These are phyloP conservation scores for Dinothrombium tinctorium DNA, from an alignment of 1,140 invertebrate genomes.

Conservation along the genomic window DNA sequence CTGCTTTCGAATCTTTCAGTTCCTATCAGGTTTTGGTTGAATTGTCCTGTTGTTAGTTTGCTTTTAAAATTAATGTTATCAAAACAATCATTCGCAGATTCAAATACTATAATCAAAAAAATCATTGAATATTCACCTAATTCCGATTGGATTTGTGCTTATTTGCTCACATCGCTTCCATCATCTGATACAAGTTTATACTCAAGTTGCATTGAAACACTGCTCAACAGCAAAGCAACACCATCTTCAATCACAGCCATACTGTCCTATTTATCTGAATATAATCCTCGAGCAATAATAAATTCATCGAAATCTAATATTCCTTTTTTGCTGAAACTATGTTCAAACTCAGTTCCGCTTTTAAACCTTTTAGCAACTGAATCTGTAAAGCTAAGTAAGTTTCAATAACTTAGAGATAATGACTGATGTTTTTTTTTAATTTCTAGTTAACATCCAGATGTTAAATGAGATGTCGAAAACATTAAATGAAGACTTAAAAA, in stretches of 20 bases:
- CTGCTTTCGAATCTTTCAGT: background rate
- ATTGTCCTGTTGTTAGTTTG: conserved; percentile 7
- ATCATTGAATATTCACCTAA: conserved; percentile 6
- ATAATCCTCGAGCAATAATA: conserved; percentile 10
- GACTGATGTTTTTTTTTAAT: conserved; percentile 6
- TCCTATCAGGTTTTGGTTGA: conserved; percentile 6
- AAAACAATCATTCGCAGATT: background rate
- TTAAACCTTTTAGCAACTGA: conserved; percentile 6
- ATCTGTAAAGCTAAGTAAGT: conserved; percentile 5
- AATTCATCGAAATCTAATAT: conserved; percentile 9
- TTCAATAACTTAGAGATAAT: background rate
- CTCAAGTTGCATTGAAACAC: conserved; percentile 6
- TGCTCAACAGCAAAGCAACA: conserved; percentile 3
- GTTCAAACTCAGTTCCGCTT: conserved; percentile 8
- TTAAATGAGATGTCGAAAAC: conserved; percentile 4
- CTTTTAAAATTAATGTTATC: conserved; percentile 4
- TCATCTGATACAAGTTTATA: conserved; percentile 3
- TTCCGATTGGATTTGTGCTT: conserved; percentile 10
- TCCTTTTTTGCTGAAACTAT: conserved; percentile 8
- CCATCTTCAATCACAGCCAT: conserved; percentile 5
- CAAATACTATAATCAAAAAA: background rate
- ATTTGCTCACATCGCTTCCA: conserved; percentile 4
- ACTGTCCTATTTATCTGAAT: conserved; percentile 9
- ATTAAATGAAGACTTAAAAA: conserved; percentile 4
- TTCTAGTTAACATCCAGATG: conserved; percentile 7